Base-by-base conservation (phyloP, 1,140 invertebrate genomes). In the Diachasmimorpha longicaudata region DNA sequence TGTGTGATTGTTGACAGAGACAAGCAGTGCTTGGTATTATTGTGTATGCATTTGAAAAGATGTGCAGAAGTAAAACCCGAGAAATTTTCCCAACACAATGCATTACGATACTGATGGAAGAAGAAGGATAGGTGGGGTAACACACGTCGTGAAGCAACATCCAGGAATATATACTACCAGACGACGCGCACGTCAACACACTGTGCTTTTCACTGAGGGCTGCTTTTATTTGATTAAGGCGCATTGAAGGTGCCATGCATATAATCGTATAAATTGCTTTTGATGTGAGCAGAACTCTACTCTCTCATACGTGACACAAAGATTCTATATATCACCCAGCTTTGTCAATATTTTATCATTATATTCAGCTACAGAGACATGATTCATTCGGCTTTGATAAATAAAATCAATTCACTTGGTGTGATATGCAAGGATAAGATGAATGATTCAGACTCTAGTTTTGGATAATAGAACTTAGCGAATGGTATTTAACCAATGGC, bases 211-310 rank as follows among this genome's bases (percentile, higher is more conserved):
- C 23, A 23, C 5, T 6, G 48, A 36, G 37, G 39, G 70, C 36
- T 11, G 55, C n/a, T 70, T 46, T 78, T 78, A 76, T 78, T 78
- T 78, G 77, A 76, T 78, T 78, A 76, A 76, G 77, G 77, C 66
- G 71, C 77, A 78, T 78, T 78, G 70, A 78, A 78, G 74, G 77
- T 74, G 77, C 74, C 74, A 74, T 74, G 74, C 77, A 78, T 76
- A 78, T 78, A 78, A 78, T 78, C 74, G 77, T 70, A 76, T 78
- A 78, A 76, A 78, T 78, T 78, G 74, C 77, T 76, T 78, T 78
- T 78, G 77, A 78, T 78, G 77, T 76, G 77, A 75, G 77, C 74
- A 58, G 52, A 52, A 70, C 70, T 72, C 70, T 58, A 46, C 48
- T 55, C 48, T 55, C 14, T 55, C 48, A 55, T 55, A 55, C 48